Evolutionary conservation across 1,140 invertebrate species (phyloP).

Genomic region (Conus betulinus): DNA sequence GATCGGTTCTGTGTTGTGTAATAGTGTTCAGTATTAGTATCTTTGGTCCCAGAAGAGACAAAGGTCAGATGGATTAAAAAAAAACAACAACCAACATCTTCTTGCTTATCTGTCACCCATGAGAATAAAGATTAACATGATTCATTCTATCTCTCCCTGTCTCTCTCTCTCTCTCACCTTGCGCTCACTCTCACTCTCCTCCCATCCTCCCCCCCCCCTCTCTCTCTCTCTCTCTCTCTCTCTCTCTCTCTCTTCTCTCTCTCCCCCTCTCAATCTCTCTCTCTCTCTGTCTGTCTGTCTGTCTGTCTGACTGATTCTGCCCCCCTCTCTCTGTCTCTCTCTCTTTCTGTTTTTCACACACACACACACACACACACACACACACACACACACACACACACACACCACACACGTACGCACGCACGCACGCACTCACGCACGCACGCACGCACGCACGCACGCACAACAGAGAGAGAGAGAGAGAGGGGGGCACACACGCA

Average conservation of each 20-base stretch:
- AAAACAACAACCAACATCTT: too few species aligned
- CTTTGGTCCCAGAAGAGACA: too few species aligned
- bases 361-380: too few species aligned
- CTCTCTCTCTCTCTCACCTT: neutral
- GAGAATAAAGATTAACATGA: too few species aligned
- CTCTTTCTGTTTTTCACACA: neutral
- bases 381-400: too few species aligned
- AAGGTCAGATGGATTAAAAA: too few species aligned
- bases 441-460: neutral
- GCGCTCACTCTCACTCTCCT: neutral
- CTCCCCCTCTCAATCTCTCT: neutral
- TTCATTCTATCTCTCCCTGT: neutral
- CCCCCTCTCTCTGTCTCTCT: neutral
- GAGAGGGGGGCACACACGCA: too few species aligned
- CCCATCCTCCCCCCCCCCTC: neutral
- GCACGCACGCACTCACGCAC: neutral
- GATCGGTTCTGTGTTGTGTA: too few species aligned
- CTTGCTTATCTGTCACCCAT: too few species aligned
- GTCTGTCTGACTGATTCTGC: neutral
- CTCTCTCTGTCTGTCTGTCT: neutral
- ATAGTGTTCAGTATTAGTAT: too few species aligned
- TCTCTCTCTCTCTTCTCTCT: neutral
- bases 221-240: neutral
- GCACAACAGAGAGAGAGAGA: neutral
- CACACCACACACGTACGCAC: too few species aligned